Evolutionary conservation across 2,888 invertebrate genomes (phyloP).

Genomic region (Drosophila villosipedis): DNA sequence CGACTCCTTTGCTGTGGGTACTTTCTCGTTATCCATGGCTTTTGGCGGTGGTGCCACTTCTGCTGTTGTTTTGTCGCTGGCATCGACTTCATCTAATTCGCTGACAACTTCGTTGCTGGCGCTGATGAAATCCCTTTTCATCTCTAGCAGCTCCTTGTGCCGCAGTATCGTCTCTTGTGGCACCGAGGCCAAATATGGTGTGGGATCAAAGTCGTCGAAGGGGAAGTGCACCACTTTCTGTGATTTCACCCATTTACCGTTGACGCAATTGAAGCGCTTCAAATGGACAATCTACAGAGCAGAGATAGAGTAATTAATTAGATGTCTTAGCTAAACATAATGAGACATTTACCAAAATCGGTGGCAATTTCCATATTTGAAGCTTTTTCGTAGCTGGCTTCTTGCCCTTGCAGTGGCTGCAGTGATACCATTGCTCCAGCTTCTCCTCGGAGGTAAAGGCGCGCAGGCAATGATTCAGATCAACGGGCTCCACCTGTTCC

Average conservation of each 20-base stretch:
- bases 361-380: constrained; percentile 96
- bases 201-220: constrained; percentile 93
- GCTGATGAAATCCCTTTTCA: constrained; percentile 67
- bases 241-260: constrained; percentile 97
- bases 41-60: constrained; percentile 9
- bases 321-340: background rate
- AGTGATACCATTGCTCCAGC: constrained; percentile 94
- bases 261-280: constrained; percentile 95
- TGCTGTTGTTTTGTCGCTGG: constrained; percentile 31
- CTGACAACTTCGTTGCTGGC: constrained; percentile 55
- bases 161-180: constrained; percentile 91
- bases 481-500: constrained; percentile 92
- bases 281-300: constrained; percentile 92
- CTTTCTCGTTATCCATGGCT: constrained; percentile 23
- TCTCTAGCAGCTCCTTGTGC: constrained; percentile 87
- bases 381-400: constrained; percentile 95
- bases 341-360: constrained; percentile 89
- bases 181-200: constrained; percentile 93
- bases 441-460: constrained; percentile 95
- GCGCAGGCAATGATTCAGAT: constrained; percentile 93
- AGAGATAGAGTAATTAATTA: no score
- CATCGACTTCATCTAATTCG: constrained; percentile 67
- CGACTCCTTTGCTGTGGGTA: constrained; percentile 13
- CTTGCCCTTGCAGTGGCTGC: constrained; percentile 92
- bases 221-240: constrained; percentile 97